Evolutionary conservation across 2,888 invertebrate genomes (phyloP).

Genomic region (Idaea dimidiata): DNA sequence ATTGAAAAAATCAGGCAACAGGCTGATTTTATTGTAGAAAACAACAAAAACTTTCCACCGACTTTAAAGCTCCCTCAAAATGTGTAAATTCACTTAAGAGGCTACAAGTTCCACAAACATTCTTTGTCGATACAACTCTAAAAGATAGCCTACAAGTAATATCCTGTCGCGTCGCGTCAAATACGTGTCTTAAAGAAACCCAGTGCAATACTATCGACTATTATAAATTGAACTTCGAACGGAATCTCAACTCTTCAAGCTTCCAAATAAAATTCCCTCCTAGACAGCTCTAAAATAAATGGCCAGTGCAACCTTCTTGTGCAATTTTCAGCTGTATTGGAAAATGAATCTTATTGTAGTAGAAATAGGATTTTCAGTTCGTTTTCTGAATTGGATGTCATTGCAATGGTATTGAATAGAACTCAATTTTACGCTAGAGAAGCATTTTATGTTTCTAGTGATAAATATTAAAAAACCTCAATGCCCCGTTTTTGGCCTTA

Average conservation of each 20-base stretch:
- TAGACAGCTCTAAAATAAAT: conserved; percentile 33
- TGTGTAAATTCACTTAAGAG: conserved; percentile 9
- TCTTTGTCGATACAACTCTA: conserved; percentile 20
- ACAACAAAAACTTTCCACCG: no score
- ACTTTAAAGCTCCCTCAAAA: conserved; percentile 13
- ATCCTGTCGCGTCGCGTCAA: conserved; percentile 52
- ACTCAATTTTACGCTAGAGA: conserved; percentile 62
- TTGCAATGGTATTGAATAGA: conserved; percentile 50
- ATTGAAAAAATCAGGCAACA: no score
- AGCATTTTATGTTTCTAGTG: conserved; percentile 38
- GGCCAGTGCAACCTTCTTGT: conserved; percentile 34
- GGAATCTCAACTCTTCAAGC: conserved; percentile 22
- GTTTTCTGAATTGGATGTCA: conserved; percentile 37
- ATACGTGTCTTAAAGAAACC: conserved; percentile 43
- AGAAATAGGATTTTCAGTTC: conserved; percentile 22
- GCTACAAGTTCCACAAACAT: conserved; percentile 28
- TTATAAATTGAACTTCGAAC: conserved; percentile 29
- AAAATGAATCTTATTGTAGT: conserved; percentile 35
- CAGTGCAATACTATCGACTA: conserved; percentile 38
- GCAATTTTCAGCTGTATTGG: conserved; percentile 33
- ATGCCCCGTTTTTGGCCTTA: no score
- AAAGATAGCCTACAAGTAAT: conserved; percentile 45
- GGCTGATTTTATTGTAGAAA: no score
- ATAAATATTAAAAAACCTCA: not conserved
- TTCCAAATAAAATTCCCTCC: conserved; percentile 25